Evolutionary conservation across 2,113 vertebrate genomes (phyloP), one percentile per base, ranked within the genome.

Genomic region (Podocnemis expansa): DNA sequence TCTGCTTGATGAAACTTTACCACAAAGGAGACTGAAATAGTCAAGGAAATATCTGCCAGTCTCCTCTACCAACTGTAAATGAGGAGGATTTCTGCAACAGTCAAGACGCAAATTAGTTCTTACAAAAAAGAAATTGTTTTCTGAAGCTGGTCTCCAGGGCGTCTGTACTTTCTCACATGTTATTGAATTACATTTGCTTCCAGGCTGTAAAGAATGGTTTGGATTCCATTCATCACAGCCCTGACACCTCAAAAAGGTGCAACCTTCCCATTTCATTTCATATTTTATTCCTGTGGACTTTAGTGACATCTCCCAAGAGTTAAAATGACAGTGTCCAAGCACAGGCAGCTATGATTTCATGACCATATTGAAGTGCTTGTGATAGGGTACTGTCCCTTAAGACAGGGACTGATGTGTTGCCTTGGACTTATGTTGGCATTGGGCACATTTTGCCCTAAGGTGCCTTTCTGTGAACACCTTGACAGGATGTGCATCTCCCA

Each of bases 361-460:
- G 43, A 27, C 43, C 75, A 4, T 54, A 52, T 63, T 38, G 16
- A 51, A 29, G 21, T 47, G 27, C 56, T 47, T 41, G 25, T 67
- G 5, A 7, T 0, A 24, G 31, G 17, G 1, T 2, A 0, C 49
- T 10, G 0, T 0, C 6, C 16, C 38, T 49, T 34, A 55, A 27
- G 82, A 82, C 25, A 2, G 3, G 16, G 29, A 1, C 34, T 24
- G 27, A 10, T 6, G 10, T 52, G 79, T 75, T 3, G 4, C 49
- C 80, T 3, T 4, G 73, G 21, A 22, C 19, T 29, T 2, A 21
- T 5, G 4, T 19, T 2, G 2, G n/a, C 54, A 19, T 2, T 3
- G 25, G 73, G 51, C 60, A 67, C 60, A n/a, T 67, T 67, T 63
- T 63, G 60, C 14, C 60, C 6, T 34, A n/a, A 63, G 60, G 60